Evolutionary conservation across 2,797 vertebrate genomes (phyloP), one percentile per base, ranked within the genome.

Genomic region (Benthosema pterotum): DNA sequence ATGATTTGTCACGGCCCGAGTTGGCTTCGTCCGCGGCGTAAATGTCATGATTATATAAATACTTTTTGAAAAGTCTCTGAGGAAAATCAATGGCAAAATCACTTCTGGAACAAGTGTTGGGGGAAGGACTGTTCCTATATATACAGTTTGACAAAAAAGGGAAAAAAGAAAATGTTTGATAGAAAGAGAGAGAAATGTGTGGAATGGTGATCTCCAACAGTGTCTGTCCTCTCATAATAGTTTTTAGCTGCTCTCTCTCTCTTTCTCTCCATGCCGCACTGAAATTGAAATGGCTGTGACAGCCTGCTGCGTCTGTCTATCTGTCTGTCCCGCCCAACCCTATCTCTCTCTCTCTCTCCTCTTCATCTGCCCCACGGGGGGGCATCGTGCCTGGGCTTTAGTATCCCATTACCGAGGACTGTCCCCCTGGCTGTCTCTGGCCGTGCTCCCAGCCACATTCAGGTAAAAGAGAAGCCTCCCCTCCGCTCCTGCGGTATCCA

Each of bases 251-350:
- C 64, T 81, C 60, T 75, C 48, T 61, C 71, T 79, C 18, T 46
- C 71, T 54, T 63, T 79, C 60, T 75, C 48, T 61, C 71, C 78
- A n/a, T 53, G 73, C 57, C 69, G 71, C 74, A 62, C 47, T 75
- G 59, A 79, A 72, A 57, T 62, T 63, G 25, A 71, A 74, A 79
- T 72, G 83, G 74, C 68, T 82, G 77, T 69, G 75, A 82, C 61
- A 63, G 71, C 77, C 72, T 75, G 71, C 78, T 85, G 79, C 12
- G 74, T 74, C 63, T 12, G 32, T 32, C 56, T 74, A 46, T 32
- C 56, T 71, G 57, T 76, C 71, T 68, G 57, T 57, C 56, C 49
- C 45, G 53, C 54, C 32, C 32, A 38, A 9, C 32, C 32, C 43
- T 16, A 45, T n/a, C 58, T 51, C 68, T 55, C n/a, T n/a, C n/a